Evolutionary conservation across 2,113 vertebrate genomes (phyloP).

Genomic region (Sander vitreus): DNA sequence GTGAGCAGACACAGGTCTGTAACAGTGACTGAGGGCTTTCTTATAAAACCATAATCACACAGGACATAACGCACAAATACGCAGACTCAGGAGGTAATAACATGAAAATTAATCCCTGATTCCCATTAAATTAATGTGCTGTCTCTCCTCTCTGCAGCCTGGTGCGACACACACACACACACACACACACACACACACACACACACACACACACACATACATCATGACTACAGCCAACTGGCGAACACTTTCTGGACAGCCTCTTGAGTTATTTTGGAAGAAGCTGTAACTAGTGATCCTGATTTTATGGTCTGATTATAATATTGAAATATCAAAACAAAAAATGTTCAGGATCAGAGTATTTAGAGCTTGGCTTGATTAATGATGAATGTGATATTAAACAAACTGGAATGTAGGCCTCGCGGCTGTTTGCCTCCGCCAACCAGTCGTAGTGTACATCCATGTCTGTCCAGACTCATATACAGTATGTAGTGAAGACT

Average conservation of each 20-base stretch:
- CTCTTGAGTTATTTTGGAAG: background rate
- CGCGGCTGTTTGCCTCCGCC: no score
- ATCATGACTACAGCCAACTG: background rate
- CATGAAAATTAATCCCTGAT: background rate
- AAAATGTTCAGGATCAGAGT: background rate
- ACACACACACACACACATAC: no score
- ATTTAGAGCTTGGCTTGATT: background rate
- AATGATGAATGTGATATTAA: background rate
- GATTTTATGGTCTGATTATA: background rate
- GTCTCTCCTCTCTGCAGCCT: background rate
- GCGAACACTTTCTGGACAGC: background rate
- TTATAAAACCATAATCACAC: background rate
- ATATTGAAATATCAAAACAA: background rate
- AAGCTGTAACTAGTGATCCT: background rate
- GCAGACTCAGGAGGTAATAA: background rate
- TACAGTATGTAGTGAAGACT: no score
- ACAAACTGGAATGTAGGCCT: background rate
- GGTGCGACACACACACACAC: background rate
- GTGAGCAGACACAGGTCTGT: background rate
- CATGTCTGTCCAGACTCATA: no score
- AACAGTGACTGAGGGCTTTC: background rate
- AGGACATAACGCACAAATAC: background rate
- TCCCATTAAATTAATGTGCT: background rate
- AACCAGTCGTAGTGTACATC: no score
- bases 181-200: no score